Base-by-base conservation (phyloP, 2,888 invertebrate species). In the Eudasyphora cyanicolor region DNA sequence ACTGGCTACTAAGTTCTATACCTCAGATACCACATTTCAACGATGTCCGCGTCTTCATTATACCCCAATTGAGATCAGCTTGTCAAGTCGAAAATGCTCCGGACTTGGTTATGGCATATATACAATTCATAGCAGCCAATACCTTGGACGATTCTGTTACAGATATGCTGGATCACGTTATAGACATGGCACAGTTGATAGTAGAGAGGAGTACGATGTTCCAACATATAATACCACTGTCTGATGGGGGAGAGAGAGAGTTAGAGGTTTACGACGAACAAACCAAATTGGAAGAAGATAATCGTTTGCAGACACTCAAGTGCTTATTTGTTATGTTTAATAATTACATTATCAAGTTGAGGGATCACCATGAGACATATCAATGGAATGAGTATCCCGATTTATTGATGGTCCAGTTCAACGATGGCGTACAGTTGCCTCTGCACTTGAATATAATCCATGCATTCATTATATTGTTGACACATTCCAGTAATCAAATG, bases 71-170 rank as follows among this genome's bases (percentile, higher is more conserved):
- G n/a, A 94, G 97, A 5, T 95, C 97, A 85, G 98, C 98, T 0
- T 96, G 97, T 89, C 96, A 97, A 89, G 96, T 97, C 79, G 98
- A 99, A 93, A 98, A 97, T 87, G 95, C 96, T 88, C 97, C 98
- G 0, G 93, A 94, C 0, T 85, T 92, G 1, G 89, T 92, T 93
- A 97, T 90, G 95, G 96, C 96, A 51, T 98, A 98, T 92, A 95
- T 98, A 76, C 94, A 94, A 86, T 98, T 98, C 92, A 94, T 98
- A 62, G 95, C 97, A 0, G 93, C 94, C 1, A 95, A 97, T 91
- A 95, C 96, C 0, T 91, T 93, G 24, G 94, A 94, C 78, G 95
- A 95, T 89, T 93, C 94, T 2, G 93, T 95, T 0, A 93, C 94
- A 0, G 95, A 95, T 82, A 93, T 96, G 88, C 93, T 95, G 60